Evolutionary conservation across 1,140 invertebrate species (phyloP), one percentile per base, ranked within the genome.

Genomic region (Diprion similis): DNA sequence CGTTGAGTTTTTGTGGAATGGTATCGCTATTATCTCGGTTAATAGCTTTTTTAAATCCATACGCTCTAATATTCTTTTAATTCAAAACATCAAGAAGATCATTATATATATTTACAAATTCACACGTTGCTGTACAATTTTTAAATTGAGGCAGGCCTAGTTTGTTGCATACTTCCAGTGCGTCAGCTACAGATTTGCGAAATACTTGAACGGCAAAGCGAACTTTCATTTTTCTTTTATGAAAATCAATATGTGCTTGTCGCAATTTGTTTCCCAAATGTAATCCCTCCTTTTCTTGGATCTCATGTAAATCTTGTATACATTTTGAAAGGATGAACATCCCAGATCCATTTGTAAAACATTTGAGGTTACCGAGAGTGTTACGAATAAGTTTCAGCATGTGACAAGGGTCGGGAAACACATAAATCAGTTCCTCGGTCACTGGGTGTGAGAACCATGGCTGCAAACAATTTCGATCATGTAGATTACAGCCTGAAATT

Each of bases 301-400:
- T 46, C 18, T 81, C 24, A 67, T 78, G 37, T 19, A 85, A 77
- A n/a, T 70, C 45, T 75, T 76, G 69, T 37, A 84, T 75, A 77
- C 74, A 80, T 47, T 79, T 66, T 76, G 76, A 82, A 13, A 75
- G 72, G 73, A 81, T 81, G 15, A 71, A 72, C 24, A 73, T 17
- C 66, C 75, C 76, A 17, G 80, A 68, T 48, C 74, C 75, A 79
- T 84, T 80, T 24, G 73, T 66, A 64, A 84, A 73, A 51, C 59
- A 70, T 75, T 76, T 76, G 48, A 73, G 75, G 9, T 82, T 79
- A n/a, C 78, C 82, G n/a, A 83, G 74, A 46, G 76, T 70, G 74
- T 83, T 85, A 37, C 84, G 59, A 13, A 84, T 67, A 69, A 85
- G 76, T 77, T 85, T 85, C 19, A 84, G 71, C 75, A 79, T 81